Conservation (phyloP, 1,140 invertebrate genomes). For the Metopolophium dirhodum region DNA sequence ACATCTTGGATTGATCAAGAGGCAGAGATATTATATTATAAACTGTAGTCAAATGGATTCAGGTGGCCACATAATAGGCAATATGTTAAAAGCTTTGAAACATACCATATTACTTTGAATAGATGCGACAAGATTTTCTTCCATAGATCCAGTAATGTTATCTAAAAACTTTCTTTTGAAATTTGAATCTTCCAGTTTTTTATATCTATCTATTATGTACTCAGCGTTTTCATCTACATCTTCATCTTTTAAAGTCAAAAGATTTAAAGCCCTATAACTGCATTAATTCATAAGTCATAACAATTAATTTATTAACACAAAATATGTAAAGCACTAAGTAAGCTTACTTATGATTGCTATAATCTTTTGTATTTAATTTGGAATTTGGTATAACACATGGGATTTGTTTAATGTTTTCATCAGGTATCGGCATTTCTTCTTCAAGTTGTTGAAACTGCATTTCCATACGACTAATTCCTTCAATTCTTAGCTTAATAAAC, state of each 20-base stretch:
- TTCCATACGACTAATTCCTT: conserved; percentile 33
- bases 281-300: neutral
- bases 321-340: neutral
- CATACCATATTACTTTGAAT: conserved; percentile 57
- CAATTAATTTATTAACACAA: neutral
- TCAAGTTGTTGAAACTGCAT: neutral
- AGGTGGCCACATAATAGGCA: neutral
- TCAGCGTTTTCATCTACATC: conserved; percentile 54
- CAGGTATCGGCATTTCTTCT: conserved; percentile 40
- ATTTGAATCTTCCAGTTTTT: conserved; percentile 61
- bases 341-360: conserved; percentile 42
- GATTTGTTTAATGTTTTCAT: neutral
- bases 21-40: no score
- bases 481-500: conserved; percentile 55
- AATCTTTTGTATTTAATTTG: conserved; percentile 20
- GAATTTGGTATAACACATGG: neutral
- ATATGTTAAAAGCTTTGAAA: neutral
- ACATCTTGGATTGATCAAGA: no score
- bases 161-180: conserved; percentile 62
- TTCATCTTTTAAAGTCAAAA: conserved; percentile 48
- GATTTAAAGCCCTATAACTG: conserved; percentile 47
- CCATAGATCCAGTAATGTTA: conserved; percentile 61
- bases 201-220: conserved; percentile 60
- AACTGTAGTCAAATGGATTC: no score
- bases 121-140: conserved; percentile 59